Conservation (phyloP, 2,797 vertebrate species). For the Centroberyx gerrardi region DNA sequence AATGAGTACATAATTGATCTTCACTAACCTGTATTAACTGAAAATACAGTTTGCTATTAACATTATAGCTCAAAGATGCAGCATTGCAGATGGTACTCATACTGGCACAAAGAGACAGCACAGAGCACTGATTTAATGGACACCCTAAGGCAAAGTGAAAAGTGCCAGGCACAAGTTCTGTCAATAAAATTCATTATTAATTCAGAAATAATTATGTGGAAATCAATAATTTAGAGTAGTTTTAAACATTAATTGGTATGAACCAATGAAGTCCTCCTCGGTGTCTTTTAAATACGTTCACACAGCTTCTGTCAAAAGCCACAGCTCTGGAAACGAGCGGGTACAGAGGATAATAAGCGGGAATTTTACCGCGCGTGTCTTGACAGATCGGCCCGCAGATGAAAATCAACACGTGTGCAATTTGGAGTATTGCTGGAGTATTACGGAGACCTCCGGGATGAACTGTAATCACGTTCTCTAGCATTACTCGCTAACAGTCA, state of each 20-base stretch:
- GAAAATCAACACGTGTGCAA: slow-evolving; percentile 46
- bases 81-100: background rate
- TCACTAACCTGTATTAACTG: slow-evolving; percentile 1
- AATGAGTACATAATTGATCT: too few relatives aligned
- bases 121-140: slow-evolving; percentile 20
- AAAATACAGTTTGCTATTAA: background rate
- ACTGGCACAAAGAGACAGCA: slow-evolving; percentile 11
- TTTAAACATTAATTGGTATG: slow-evolving; percentile 41
- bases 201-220: slow-evolving; percentile 48
- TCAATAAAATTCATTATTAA: slow-evolving; percentile 62
- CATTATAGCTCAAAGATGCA: slow-evolving; percentile 16
- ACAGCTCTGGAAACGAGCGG: slow-evolving; percentile 32
- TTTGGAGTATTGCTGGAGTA: slow-evolving; percentile 11
- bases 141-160: slow-evolving; percentile 23
- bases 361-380: slow-evolving; percentile 39
- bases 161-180: slow-evolving; percentile 13
- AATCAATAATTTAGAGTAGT: slow-evolving; percentile 50
- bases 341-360: slow-evolving; percentile 48
- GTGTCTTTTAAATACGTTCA: slow-evolving; percentile 1
- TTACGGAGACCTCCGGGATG: slow-evolving; percentile 36
- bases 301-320: slow-evolving; percentile 37
- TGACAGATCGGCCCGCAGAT: slow-evolving; percentile 47
- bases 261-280: slow-evolving; percentile 35
- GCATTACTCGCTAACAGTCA: slow-evolving; percentile 44
- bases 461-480: slow-evolving; percentile 44